Percentiles rank a stretch among this genome's conserved stretches.
phyloP scores from a whole-genome alignment of 2,113 vertebrate species.

The Thunnus thynnus region DNA sequence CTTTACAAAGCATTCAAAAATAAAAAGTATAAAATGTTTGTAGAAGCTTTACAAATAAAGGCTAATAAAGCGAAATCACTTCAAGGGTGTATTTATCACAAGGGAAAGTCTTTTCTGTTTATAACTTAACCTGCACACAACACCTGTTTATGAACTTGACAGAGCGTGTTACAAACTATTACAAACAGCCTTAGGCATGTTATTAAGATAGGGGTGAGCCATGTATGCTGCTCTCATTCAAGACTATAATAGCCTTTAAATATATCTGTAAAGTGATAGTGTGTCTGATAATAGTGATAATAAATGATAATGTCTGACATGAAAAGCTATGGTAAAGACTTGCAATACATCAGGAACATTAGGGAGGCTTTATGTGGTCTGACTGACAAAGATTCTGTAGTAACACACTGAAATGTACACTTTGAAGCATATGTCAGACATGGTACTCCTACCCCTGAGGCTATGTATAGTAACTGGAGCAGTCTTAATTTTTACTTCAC shows the following conservation, averaged over 20 bases:
- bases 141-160: constrained; percentile 52
- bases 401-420: constrained; percentile 14
- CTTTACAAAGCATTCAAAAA: not conserved
- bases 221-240: constrained; percentile 13
- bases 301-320: not conserved
- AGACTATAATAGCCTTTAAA: not conserved
- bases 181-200: constrained; percentile 37
- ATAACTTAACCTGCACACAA: constrained; percentile 20
- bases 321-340: not conserved
- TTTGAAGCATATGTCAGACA: constrained; percentile 23
- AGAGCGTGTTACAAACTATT: constrained; percentile 37
- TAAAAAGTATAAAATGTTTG: not conserved
- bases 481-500: constrained; percentile 52
- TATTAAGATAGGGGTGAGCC: constrained; percentile 49
- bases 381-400: not conserved
- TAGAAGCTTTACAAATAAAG: not conserved
- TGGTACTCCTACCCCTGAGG: constrained; percentile 29
- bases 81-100: not conserved
- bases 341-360: not conserved
- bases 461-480: constrained; percentile 61
- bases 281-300: too few species aligned
- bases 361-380: not conserved
- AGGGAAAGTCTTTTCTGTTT: constrained; percentile 4
- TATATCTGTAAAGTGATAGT: not conserved
- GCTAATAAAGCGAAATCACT: not conserved